Evolutionary conservation across 2,797 vertebrate species (phyloP), one percentile per base, ranked within the genome.

Genomic region (Myotis planiceps): DNA sequence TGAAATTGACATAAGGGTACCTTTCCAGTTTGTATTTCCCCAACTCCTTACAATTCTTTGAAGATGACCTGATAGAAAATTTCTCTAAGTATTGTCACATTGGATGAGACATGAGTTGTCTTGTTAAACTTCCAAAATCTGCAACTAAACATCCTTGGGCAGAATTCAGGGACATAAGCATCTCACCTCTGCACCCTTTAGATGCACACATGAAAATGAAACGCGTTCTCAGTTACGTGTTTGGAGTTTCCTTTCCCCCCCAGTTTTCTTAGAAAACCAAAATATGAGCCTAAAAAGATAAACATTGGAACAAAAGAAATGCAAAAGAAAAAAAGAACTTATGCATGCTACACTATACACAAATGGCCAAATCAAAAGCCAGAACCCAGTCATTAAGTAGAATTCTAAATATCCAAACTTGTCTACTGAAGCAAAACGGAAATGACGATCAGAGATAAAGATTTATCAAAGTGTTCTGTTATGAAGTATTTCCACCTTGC

Each of bases 71-170:
- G 49, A 87, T 51, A 89, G 47, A 66, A 90, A 68, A 80, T 91
- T 8, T 0, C 8, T 55, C 83, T 86, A 9, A 45, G 34, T 45
- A 15, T 45, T 83, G n/a, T 83, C 34, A 19, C 5, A 66, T 39
- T 74, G 58, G 27, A 45, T n/a, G 37, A 96, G 10, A 71, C 21
- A 60, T 68, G 75, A 72, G 18, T 53, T 84, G 29, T 88, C 12
- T 84, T 58, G 8, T 69, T 78, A 88, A 95, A 80, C 15, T 4
- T 96, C 10, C 72, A 19, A 85, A 89, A 91, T 49, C 5, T 63
- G 5, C 29, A 71, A 29, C 23, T 66, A 37, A 82, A 80, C 5
- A 42, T 21, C 19, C 84, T 90, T 29, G 25, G 71, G n/a, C 93
- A 79, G 55, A 93, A 65, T 37, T 88, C 19, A 16, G 29, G 9